Evolutionary conservation across 2,113 vertebrate genomes (phyloP).

Genomic region (Amblyornis subalaris): DNA sequence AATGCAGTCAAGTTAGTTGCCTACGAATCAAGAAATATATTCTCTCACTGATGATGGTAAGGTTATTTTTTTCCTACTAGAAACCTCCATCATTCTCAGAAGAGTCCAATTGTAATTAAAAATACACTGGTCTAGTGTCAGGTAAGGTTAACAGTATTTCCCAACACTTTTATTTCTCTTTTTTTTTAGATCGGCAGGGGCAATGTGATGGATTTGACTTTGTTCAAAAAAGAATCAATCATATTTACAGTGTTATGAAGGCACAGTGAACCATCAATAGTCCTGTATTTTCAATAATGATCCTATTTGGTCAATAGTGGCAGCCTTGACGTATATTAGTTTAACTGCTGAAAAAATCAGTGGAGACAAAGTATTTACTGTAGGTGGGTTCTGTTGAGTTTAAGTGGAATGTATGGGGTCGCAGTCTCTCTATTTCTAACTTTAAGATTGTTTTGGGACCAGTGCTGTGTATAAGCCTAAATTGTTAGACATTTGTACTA

Average conservation of each 20-base stretch:
- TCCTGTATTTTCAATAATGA: background rate
- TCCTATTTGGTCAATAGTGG: background rate
- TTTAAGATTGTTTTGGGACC: background rate
- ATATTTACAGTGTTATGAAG: background rate
- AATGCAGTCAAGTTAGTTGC: background rate
- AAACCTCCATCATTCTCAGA: background rate
- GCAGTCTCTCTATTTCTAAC: background rate
- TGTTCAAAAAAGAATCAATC: background rate
- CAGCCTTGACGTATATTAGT: background rate
- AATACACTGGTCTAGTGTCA: background rate
- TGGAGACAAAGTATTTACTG: conserved; percentile 11
- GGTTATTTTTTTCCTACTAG: background rate
- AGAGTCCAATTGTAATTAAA: background rate
- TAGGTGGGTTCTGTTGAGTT: background rate
- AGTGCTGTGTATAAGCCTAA: background rate
- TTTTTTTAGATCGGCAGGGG: background rate
- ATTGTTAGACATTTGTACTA: background rate
- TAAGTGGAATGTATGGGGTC: background rate
- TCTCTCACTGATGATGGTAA: background rate
- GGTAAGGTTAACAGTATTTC: background rate
- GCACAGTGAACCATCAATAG: background rate
- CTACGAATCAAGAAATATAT: background rate
- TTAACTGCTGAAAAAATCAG: background rate
- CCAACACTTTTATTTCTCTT: background rate
- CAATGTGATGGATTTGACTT: background rate